A percentile compares a stretch with the other conserved stretches of the same genome.
Conservation (phyloP, 2,888 invertebrate genomes). For the Yponomeuta cagnagella region DNA sequence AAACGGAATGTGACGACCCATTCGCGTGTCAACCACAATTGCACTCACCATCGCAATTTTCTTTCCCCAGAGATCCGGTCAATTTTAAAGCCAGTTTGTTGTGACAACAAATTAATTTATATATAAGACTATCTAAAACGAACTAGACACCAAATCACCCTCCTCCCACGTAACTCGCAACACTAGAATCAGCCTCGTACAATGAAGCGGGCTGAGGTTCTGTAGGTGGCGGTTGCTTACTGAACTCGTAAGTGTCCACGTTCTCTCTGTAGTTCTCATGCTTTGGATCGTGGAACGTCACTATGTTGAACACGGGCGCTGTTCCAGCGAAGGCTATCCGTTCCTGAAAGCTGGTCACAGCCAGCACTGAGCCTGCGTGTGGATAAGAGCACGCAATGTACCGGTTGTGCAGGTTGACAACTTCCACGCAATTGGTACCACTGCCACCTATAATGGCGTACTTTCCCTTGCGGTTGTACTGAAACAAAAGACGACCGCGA, state of each 20-base stretch:
- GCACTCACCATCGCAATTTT: slow-evolving; percentile 9
- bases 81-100: background rate
- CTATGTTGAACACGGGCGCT: slow-evolving; percentile 51
- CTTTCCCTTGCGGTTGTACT: slow-evolving; percentile 68
- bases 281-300: slow-evolving; percentile 60
- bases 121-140: background rate
- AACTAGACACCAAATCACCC: background rate
- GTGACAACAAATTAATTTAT: background rate
- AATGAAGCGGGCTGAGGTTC: background rate
- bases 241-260: slow-evolving; percentile 3
- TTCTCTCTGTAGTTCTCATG: slow-evolving; percentile 44
- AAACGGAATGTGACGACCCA: slow-evolving; percentile 55
- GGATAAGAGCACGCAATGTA: slow-evolving; percentile 64
- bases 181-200: background rate
- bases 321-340: slow-evolving; percentile 64
- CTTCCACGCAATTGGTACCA: slow-evolving; percentile 62
- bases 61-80: background rate
- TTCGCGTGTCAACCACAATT: slow-evolving; percentile 41
- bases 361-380: slow-evolving; percentile 45
- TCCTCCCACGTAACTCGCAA: background rate
- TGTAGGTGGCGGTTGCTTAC: background rate
- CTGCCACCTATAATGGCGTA: slow-evolving; percentile 66
- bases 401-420: slow-evolving; percentile 63
- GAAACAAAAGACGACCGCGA: slow-evolving; percentile 21
- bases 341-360: slow-evolving; percentile 51